Conservation (phyloP, 2,113 vertebrate genomes). For the Falco punctatus region DNA sequence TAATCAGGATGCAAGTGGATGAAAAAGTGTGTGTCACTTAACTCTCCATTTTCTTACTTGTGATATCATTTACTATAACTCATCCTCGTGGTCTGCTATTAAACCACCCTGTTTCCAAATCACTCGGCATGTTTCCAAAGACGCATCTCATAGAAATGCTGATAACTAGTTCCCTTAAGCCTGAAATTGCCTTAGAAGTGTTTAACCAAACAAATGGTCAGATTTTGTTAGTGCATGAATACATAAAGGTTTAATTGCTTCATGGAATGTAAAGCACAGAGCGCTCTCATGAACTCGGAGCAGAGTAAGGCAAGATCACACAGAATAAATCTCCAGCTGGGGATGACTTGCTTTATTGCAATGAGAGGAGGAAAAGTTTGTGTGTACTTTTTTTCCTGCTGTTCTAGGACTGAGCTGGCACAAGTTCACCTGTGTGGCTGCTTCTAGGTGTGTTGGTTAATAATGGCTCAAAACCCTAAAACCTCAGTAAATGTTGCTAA, state of each 20-base stretch:
- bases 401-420: background rate
- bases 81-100: background rate
- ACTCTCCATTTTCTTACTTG: background rate
- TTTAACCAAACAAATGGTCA: background rate
- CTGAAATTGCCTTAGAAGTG: background rate
- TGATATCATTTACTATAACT: conserved; percentile 11
- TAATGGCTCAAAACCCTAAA: background rate
- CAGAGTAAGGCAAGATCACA: background rate
- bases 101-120: conserved; percentile 38
- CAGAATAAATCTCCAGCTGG: background rate
- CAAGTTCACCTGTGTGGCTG: background rate
- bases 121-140: background rate
- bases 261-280: background rate
- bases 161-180: conserved; percentile 15
- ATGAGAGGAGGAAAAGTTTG: background rate
- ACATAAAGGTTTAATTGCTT: background rate
- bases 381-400: background rate
- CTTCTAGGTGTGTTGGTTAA: background rate
- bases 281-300: background rate
- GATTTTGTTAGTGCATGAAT: background rate
- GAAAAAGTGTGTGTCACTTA: background rate
- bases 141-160: background rate
- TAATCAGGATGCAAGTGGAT: background rate
- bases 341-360: background rate
- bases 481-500: background rate